phyloP scores from a whole-genome alignment of 2,797 vertebrate species.

The Takifugu ocellatus region DNA sequence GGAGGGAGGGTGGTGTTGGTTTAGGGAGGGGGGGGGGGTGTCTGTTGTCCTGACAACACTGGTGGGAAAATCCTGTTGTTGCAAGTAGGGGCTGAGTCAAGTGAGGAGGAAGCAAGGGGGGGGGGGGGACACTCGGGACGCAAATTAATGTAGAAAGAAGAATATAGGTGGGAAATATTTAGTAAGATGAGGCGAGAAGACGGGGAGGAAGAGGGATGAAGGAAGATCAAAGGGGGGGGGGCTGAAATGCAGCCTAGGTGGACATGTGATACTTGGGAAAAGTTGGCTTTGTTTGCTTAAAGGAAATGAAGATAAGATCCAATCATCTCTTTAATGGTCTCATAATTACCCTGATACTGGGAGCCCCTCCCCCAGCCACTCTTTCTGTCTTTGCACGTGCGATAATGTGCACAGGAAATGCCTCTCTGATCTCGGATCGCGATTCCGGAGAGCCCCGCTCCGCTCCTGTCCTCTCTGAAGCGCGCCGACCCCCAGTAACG shows the following conservation, averaged over 20 bases:
- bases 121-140: slow-evolving; percentile 7
- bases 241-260: slow-evolving; percentile 28
- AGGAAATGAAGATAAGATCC: slow-evolving; percentile 58
- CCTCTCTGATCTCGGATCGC: slow-evolving; percentile 66
- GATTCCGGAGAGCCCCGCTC: slow-evolving; percentile 49
- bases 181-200: slow-evolving; percentile 16
- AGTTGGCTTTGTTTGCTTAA: slow-evolving; percentile 38
- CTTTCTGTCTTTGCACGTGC: slow-evolving; percentile 42
- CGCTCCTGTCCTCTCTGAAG: neutral
- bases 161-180: slow-evolving; percentile 24
- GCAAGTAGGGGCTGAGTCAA: slow-evolving; percentile 48
- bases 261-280: slow-evolving; percentile 31
- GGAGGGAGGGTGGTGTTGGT: slow-evolving; percentile 5
- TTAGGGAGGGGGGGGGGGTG: slow-evolving; percentile 6
- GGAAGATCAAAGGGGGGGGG: slow-evolving; percentile 28
- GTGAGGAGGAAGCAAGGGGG: slow-evolving; percentile 27
- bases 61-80: slow-evolving; percentile 64
- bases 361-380: neutral
- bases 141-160: slow-evolving; percentile 34
- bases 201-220: slow-evolving; percentile 25
- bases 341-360: slow-evolving; percentile 33
- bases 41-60: slow-evolving; percentile 60
- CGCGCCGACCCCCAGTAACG: slow-evolving; percentile 26
- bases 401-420: slow-evolving; percentile 74
- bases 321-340: slow-evolving; percentile 36